Evolutionary conservation across 1,140 invertebrate species (phyloP), one percentile per base, ranked within the genome.

Genomic region (Berghia stephanieae): DNA sequence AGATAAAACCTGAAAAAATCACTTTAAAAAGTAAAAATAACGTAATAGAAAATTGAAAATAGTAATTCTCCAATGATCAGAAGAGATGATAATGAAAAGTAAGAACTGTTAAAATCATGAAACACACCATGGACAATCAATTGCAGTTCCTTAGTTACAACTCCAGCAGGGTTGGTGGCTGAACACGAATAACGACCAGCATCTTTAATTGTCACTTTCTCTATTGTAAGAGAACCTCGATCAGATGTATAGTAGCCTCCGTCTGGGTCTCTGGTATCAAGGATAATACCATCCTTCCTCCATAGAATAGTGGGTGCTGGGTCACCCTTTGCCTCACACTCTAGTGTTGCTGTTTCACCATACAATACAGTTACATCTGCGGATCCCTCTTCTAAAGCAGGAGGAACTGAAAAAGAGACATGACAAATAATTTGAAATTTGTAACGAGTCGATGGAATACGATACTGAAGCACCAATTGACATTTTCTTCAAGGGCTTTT

Each of bases 321-420:
- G 69, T 90, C 86, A n/a, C 91, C 92, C 44, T 78, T 79, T 0
- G 88, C 87, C 79, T 91, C 88, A 83, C 92, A 92, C 34, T 80
- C 78, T 10, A 91, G 82, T 16, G 78, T 79, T 8, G 86, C 85
- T 21, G 83, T 69, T 5, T 85, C 79, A 8, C 84, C 96, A 90
- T 97, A 93, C 91, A 97, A 96, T 84, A 98, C 96, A 86, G 96
- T 96, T 88, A 98, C 93, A 88, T 97, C 95, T 89, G 96, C 95
- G 80, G 95, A 86, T 94, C 81, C 84, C 3, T 82, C 96, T 88
- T 95, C 94, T 91, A 98, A 98, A 87, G 94, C 93, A 80, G 97
- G 97, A 85, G 96, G 96, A 75, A 92, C 92, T 92, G 82, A 27
- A 86, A 87, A 73, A 78, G 49, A 38, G 55, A 55, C 3, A 40